Evolutionary conservation across 2,888 invertebrate genomes (phyloP).

Genomic region (Trypoxylon attenuatum): DNA sequence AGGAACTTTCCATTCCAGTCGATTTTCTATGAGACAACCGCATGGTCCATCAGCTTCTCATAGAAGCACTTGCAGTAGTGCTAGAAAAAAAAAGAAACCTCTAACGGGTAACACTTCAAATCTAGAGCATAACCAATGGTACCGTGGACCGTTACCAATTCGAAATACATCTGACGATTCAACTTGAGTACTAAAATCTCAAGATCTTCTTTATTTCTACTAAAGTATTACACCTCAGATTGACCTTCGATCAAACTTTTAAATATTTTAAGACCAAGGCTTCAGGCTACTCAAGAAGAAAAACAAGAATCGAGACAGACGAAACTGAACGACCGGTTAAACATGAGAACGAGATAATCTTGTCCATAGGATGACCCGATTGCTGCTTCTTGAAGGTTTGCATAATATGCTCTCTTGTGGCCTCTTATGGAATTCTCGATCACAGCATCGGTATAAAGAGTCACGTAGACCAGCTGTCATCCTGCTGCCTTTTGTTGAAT

Average conservation of each 20-base stretch:
- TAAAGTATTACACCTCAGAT: too few species aligned
- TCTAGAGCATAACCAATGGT: constrained; percentile 32
- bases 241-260: too few species aligned
- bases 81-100: constrained; percentile 5
- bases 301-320: constrained; percentile 5
- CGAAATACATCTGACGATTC: constrained; percentile 8
- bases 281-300: too few species aligned
- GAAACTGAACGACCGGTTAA: constrained; percentile 6
- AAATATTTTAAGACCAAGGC: too few species aligned
- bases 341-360: constrained; percentile 45
- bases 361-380: constrained; percentile 44
- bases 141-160: constrained; percentile 18
- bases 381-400: constrained; percentile 59
- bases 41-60: constrained; percentile 22
- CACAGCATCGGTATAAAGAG: constrained; percentile 64
- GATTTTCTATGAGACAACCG: constrained; percentile 41
- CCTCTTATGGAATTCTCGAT: constrained; percentile 69
- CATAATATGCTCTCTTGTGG: constrained; percentile 56
- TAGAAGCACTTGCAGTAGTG: constrained; percentile 8
- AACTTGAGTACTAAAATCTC: background rate
- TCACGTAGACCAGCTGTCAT: constrained; percentile 60
- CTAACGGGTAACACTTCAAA: constrained; percentile 3
- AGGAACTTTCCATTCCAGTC: constrained; percentile 56
- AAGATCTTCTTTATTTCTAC: too few species aligned
- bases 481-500: constrained; percentile 62